Percentiles rank a stretch among this genome's conserved stretches.
Conservation (phyloP, 1,140 invertebrate genomes). For the Diprion similis region DNA sequence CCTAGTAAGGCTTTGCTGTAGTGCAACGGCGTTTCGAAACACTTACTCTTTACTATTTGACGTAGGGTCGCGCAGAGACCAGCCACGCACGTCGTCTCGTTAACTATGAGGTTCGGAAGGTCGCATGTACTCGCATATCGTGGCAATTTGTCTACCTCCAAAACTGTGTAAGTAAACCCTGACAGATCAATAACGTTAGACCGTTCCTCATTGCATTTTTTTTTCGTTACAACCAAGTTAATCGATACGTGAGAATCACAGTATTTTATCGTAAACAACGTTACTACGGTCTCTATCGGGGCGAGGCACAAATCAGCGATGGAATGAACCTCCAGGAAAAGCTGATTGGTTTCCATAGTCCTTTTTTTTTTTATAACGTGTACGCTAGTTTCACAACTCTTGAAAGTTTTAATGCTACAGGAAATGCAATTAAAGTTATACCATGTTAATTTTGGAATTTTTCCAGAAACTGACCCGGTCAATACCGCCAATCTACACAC, state of each 20-base stretch:
- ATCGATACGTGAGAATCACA: slow-evolving; percentile 46
- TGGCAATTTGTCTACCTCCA: slow-evolving; percentile 44
- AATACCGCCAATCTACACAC: slow-evolving; percentile 46
- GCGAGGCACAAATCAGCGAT: slow-evolving; percentile 36
- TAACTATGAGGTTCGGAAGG: slow-evolving; percentile 65
- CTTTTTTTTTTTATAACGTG: neutral
- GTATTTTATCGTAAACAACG: slow-evolving; percentile 55
- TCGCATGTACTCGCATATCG: slow-evolving; percentile 57
- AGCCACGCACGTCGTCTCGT: slow-evolving; percentile 69
- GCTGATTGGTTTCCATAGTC: slow-evolving; percentile 40
- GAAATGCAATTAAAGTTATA: too few relatives aligned
- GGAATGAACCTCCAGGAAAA: slow-evolving; percentile 53
- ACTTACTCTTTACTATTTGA: slow-evolving; percentile 65
- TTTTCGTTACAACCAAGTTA: slow-evolving; percentile 35
- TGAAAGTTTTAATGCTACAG: too few relatives aligned
- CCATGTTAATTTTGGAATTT: too few relatives aligned
- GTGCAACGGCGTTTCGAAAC: slow-evolving; percentile 31
- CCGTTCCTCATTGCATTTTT: slow-evolving; percentile 26
- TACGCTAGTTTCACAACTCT: too few relatives aligned
- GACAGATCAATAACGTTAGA: slow-evolving; percentile 44
- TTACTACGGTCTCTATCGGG: slow-evolving; percentile 56
- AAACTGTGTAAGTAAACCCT: slow-evolving; percentile 39
- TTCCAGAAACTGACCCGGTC: too few relatives aligned
- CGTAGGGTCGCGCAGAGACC: slow-evolving; percentile 74
- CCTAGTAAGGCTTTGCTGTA: slow-evolving; percentile 70